phyloP scores from a whole-genome alignment of 2,888 invertebrate species.

The Drosophila prostipennis region DNA sequence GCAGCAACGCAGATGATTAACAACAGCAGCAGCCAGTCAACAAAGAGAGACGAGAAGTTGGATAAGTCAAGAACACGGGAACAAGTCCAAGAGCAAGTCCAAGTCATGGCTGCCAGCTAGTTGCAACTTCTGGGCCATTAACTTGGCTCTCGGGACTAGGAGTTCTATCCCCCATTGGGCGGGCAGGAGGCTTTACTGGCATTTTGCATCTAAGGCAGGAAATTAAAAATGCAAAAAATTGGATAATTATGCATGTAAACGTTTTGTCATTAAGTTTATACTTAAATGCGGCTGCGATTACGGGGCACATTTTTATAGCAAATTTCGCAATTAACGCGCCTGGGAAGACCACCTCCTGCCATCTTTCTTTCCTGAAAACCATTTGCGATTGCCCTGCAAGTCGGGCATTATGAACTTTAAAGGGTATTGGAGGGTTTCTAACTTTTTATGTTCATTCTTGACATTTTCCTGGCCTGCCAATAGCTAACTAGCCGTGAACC shows the following conservation, averaged over 20 bases:
- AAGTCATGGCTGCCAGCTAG: conserved; percentile 30
- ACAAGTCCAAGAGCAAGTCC: conserved; percentile 40
- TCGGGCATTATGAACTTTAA: conserved; percentile 15
- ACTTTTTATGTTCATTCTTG: conserved; percentile 8
- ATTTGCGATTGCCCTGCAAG: no score
- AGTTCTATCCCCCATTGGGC: conserved; percentile 9
- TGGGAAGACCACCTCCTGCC: not conserved
- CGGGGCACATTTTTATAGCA: conserved; percentile 40
- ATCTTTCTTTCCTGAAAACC: not conserved
- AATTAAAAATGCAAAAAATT: conserved; percentile 59
- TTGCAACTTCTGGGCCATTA: conserved; percentile 43
- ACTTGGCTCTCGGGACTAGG: conserved; percentile 22
- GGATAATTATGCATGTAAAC: conserved; percentile 69
- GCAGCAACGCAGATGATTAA: conserved; percentile 62
- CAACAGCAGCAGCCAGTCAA: conserved; percentile 14
- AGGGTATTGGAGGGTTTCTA: not conserved
- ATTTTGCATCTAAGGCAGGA: conserved; percentile 51
- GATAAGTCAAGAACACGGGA: conserved; percentile 35
- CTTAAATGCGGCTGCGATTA: conserved; percentile 62
- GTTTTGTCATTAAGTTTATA: conserved; percentile 68
- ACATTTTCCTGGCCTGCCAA: conserved; percentile 22
- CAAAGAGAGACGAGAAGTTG: conserved; percentile 5
- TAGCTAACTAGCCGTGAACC: conserved; percentile 27
- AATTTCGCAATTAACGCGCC: conserved; percentile 16
- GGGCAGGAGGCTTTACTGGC: no score